Evolutionary conservation across 1,140 invertebrate species (phyloP).

Genomic region (Zaprionus ornatus): DNA sequence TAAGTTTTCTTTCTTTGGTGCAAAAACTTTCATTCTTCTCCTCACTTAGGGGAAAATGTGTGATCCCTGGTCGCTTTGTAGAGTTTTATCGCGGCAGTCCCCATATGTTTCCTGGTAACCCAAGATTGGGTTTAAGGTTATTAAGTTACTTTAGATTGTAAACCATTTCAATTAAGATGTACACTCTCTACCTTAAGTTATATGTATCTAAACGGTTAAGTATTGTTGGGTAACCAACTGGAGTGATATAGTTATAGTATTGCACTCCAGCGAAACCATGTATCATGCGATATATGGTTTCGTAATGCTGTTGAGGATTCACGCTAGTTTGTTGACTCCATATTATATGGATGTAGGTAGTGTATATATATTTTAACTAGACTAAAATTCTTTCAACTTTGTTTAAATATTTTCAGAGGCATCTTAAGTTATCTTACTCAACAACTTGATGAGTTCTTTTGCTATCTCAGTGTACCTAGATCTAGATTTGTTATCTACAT

Average conservation of each 20-base stretch:
- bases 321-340: background rate
- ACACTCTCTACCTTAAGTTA: background rate
- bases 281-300: conserved; percentile 4
- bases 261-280: background rate
- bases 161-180: background rate
- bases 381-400: background rate
- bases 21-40: conserved; percentile 67
- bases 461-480: background rate
- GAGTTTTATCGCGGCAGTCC: conserved; percentile 1
- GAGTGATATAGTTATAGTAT: background rate
- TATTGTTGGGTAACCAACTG: conserved; percentile 1
- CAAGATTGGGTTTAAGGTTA: background rate
- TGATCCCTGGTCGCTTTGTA: background rate
- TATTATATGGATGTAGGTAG: background rate
- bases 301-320: background rate
- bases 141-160: background rate
- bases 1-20: conserved; percentile 44
- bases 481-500: background rate
- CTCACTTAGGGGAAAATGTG: background rate
- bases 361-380: background rate
- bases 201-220: background rate
- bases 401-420: background rate
- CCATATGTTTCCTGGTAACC: background rate
- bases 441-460: background rate
- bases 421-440: background rate